Evolutionary conservation across 2,797 vertebrate genomes (phyloP).

Genomic region (Melanotaenia maccullochi): DNA sequence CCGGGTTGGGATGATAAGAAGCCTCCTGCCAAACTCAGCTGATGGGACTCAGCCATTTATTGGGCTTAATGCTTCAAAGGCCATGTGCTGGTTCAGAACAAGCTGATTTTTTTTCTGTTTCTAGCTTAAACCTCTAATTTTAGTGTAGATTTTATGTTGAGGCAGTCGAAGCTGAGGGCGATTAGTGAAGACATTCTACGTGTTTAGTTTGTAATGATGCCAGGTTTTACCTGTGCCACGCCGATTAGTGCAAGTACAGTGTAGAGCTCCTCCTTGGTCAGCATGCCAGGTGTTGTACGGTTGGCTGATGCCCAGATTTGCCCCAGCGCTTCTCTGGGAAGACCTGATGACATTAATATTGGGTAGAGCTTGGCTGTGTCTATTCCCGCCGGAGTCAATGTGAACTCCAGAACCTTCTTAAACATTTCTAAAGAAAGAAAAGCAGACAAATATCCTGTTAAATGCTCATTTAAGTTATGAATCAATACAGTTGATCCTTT

Average conservation of each 20-base stretch:
- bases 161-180: slow-evolving; percentile 10
- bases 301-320: slow-evolving; percentile 98
- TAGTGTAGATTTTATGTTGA: slow-evolving; percentile 18
- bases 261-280: slow-evolving; percentile 98
- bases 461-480: not conserved
- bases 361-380: slow-evolving; percentile 98
- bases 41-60: slow-evolving; percentile 45
- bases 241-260: slow-evolving; percentile 94
- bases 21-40: slow-evolving; percentile 58
- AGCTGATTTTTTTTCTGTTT: slow-evolving; percentile 22
- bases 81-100: slow-evolving; percentile 28
- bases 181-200: slow-evolving; percentile 39
- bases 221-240: slow-evolving; percentile 90
- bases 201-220: slow-evolving; percentile 35
- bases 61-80: slow-evolving; percentile 39
- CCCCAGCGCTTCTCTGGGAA: slow-evolving; percentile 96
- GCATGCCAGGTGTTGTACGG: slow-evolving; percentile 95
- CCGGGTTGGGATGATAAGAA: slow-evolving; percentile 66
- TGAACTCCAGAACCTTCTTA: slow-evolving; percentile 95
- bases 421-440: slow-evolving; percentile 87
- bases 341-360: slow-evolving; percentile 96
- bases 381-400: slow-evolving; percentile 92
- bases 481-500: not conserved
- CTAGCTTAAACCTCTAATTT: slow-evolving; percentile 40
- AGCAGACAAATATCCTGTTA: not conserved